Conservation (phyloP, 64 coral and sea anemone genomes). For the Dendrophyllia cribrosa region DNA sequence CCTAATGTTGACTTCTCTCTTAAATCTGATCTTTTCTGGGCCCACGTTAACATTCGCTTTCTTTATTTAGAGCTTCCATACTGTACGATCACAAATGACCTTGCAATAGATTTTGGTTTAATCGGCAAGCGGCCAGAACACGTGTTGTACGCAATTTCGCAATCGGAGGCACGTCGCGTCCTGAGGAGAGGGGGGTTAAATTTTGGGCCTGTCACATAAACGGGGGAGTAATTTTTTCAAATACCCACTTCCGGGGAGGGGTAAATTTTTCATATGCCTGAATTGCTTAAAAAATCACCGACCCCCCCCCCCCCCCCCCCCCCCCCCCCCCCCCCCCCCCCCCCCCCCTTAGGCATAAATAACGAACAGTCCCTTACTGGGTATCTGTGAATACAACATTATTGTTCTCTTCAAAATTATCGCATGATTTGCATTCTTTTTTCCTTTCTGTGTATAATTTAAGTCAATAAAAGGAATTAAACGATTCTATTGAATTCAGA, state of each 20-base stretch:
- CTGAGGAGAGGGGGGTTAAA: not conserved
- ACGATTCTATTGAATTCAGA: no score
- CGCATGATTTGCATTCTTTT: no score
- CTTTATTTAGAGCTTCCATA: constrained; percentile 4
- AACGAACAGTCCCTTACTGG: no score
- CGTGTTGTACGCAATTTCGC: constrained; percentile 22
- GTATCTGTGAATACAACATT: no score
- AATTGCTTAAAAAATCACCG: constrained; percentile 44
- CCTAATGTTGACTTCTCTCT: constrained; percentile 1
- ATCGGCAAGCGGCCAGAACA: constrained; percentile 3
- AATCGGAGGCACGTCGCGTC: constrained; percentile 29
- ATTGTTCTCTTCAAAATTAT: no score
- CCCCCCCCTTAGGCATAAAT: no score
- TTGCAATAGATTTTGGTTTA: constrained; percentile 15
- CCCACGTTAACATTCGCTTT: constrained; percentile 21
- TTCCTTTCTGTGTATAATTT: no score
- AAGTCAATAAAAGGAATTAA: no score
- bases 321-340: no score
- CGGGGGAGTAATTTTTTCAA: constrained; percentile 7
- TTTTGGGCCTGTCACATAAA: constrained; percentile 17
- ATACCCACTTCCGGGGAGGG: constrained; percentile 18
- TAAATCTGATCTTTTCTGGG: constrained; percentile 35
- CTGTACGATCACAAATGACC: constrained; percentile 31
- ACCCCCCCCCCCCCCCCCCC: not conserved
- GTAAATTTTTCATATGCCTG: constrained; percentile 45